Conservation (phyloP, 1,140 invertebrate genomes). For the Zaprionus capensis region DNA sequence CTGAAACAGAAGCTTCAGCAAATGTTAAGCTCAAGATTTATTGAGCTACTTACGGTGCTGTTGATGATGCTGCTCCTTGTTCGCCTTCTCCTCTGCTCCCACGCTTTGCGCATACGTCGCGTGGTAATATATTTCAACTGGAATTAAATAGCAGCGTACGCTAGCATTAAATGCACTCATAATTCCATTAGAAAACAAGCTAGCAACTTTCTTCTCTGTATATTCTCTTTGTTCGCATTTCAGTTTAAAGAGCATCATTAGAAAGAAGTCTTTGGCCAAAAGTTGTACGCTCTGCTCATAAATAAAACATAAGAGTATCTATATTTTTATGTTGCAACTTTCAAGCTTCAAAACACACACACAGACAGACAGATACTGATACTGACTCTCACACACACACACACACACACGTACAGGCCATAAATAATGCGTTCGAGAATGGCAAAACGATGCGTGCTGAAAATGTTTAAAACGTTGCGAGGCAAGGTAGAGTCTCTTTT, state of each 20-base stretch:
- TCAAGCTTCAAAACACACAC: conserved; percentile 21
- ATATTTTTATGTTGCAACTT: conserved; percentile 45
- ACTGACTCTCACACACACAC: background rate
- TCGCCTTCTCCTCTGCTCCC: background rate
- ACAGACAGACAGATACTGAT: background rate
- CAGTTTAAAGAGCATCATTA: conserved; percentile 41
- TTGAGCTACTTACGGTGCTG: conserved; percentile 78
- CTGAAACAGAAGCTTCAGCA: conserved; percentile 66
- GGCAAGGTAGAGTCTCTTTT: conserved; percentile 31
- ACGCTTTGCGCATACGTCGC: conserved; percentile 23
- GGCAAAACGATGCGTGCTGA: conserved; percentile 60
- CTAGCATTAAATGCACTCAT: conserved; percentile 13
- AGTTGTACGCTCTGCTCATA: conserved; percentile 31
- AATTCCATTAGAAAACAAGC: conserved; percentile 14
- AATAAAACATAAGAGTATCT: conserved; percentile 47
- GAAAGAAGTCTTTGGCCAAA: conserved; percentile 15
- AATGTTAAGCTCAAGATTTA: conserved; percentile 81
- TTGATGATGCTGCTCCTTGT: conserved; percentile 59
- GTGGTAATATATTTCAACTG: conserved; percentile 26
- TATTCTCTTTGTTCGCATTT: conserved; percentile 14
- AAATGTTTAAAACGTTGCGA: conserved; percentile 60
- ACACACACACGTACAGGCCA: conserved; percentile 55
- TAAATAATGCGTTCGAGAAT: conserved; percentile 72
- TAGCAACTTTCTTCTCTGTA: conserved; percentile 5
- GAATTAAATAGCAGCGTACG: conserved; percentile 33